Evolutionary conservation across 2,888 invertebrate species (phyloP), one percentile per base, ranked within the genome.

Genomic region (Hyposoter didymator): DNA sequence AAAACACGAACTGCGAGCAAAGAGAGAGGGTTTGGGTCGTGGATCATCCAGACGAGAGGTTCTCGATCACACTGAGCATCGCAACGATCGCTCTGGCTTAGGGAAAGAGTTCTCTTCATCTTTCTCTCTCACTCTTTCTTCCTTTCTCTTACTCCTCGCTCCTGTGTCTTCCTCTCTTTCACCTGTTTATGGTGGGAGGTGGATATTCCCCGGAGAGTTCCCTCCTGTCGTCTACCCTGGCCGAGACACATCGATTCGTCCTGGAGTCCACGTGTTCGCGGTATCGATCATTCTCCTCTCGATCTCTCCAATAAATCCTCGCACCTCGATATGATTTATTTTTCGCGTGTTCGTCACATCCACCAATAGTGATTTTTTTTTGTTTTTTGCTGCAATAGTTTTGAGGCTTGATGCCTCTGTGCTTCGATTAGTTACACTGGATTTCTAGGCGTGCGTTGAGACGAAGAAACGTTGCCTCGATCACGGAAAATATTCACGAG

Each of bases 221-320:
- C 64, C 52, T 78, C 59, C 84, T 84, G 83, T 76, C 84, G 62
- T 84, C 39, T 59, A 74, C 78, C 74, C 74, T 59, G 43, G 55
- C 82, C 78, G 79, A 82, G 76, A 62, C 82, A 66, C 78, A 78
- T 74, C 75, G 80, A 75, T 84, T 84, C 86, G 83, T 76, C 83
- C 73, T 76, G 72, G 59, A 76, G 81, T 74, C 86, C 84, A 84
- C 86, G 84, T 84, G 86, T 81, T 84, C 66, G 84, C 84, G 78
- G 22, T 81, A 76, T 62, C 73, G 70, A 62, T 45, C 70, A 35
- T 35, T 66, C 35, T 39, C 39, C 35, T 62, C 49, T 49, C 4
- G 64, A 49, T 72, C 39, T 67, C 32, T 76, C 52, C 66, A 35
- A 39, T 22, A 59, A 22, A 28, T 14, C 14, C 22, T 55, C 5